A percentile compares a stretch with the other conserved stretches of the same genome.
phyloP scores from a whole-genome alignment of 2,113 vertebrate genomes.

The Gnathonemus longibarbis region DNA sequence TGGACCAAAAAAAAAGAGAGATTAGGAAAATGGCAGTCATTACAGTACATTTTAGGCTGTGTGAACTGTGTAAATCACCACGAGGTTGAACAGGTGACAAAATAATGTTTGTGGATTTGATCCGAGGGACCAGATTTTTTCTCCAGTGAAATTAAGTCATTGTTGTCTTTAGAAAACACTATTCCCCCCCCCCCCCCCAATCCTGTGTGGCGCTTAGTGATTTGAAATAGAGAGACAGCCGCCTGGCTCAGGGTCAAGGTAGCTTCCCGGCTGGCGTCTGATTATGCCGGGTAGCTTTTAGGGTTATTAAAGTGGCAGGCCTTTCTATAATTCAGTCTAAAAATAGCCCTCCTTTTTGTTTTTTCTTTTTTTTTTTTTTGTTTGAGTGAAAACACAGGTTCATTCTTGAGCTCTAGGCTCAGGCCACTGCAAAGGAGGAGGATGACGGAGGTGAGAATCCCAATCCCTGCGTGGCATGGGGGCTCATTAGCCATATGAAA shows the following conservation, averaged over 20 bases:
- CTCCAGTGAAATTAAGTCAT: constrained; percentile 4
- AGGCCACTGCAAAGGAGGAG: not conserved
- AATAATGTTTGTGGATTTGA: not conserved
- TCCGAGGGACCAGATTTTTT: not conserved
- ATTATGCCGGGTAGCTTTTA: constrained; percentile 45
- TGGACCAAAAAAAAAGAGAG: not conserved
- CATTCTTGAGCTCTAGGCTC: constrained; percentile 55
- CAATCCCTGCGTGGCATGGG: not conserved
- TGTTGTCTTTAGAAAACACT: not conserved
- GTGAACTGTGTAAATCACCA: not conserved
- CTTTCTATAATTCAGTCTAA: constrained; percentile 81
- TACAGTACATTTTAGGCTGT: not conserved
- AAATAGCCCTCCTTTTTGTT: constrained; percentile 65
- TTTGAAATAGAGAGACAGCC: constrained; percentile 50
- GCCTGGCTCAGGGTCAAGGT: constrained; percentile 56
- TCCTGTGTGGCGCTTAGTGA: constrained; percentile 28
- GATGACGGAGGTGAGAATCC: not conserved
- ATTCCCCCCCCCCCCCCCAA: not conserved
- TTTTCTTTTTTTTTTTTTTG: not conserved
- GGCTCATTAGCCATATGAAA: not conserved
- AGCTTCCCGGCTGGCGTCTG: constrained; percentile 50
- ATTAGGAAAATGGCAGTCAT: constrained; percentile 2
- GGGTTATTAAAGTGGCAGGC: constrained; percentile 68
- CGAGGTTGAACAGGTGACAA: constrained; percentile 1
- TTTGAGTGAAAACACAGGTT: constrained; percentile 67